Percentiles rank a stretch among this genome's conserved stretches.
Evolutionary conservation across 2,888 invertebrate genomes (phyloP).

Genomic region (Coenonympha arcania): DNA sequence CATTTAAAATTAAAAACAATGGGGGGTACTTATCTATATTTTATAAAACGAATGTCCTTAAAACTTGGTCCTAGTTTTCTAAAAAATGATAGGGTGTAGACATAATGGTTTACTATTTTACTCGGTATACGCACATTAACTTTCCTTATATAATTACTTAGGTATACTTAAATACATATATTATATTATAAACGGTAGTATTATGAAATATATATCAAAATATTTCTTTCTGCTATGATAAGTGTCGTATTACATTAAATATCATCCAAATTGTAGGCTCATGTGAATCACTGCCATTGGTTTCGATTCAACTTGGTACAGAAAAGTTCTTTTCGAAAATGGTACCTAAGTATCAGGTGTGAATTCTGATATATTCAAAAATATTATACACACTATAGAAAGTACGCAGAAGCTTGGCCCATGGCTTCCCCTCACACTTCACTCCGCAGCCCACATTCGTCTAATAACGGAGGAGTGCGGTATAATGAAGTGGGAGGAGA

Average conservation of each 20-base stretch:
- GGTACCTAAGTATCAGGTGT: too few relatives aligned
- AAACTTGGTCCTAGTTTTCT: slow-evolving; percentile 63
- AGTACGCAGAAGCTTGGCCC: too few relatives aligned
- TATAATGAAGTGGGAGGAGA: too few relatives aligned
- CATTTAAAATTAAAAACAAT: slow-evolving; percentile 64
- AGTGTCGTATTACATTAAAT: slow-evolving; percentile 31
- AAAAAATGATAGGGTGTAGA: slow-evolving; percentile 28
- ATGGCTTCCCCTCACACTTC: too few relatives aligned
- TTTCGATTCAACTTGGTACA: too few relatives aligned
- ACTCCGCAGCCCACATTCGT: too few relatives aligned
- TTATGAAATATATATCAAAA: slow-evolving; percentile 31
- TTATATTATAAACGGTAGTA: slow-evolving; percentile 18
- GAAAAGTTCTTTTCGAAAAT: too few relatives aligned
- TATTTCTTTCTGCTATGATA: slow-evolving; percentile 31
- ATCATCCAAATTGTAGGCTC: slow-evolving; percentile 36
- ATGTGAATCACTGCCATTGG: slow-evolving; percentile 24
- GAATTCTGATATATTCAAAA: too few relatives aligned
- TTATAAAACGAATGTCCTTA: slow-evolving; percentile 51
- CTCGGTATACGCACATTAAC: neutral
- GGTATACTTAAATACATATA: too few relatives aligned
- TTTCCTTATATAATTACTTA: neutral
- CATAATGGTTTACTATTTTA: neutral
- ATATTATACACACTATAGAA: too few relatives aligned
- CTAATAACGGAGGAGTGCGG: too few relatives aligned
- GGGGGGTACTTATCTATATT: slow-evolving; percentile 40